phyloP scores from a whole-genome alignment of 2,888 invertebrate species.

The Conops quadrifasciatus region DNA sequence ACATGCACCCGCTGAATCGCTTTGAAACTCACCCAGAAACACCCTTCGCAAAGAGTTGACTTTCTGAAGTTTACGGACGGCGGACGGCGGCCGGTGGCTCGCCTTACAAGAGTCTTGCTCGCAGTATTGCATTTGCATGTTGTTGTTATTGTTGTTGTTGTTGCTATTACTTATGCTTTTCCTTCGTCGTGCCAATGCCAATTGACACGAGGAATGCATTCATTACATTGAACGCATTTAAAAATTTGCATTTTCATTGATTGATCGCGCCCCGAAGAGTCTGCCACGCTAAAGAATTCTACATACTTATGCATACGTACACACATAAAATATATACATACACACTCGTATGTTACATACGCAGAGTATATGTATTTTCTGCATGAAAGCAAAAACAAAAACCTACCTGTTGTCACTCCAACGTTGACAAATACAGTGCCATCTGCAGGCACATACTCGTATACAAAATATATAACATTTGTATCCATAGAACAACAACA shows the following conservation, averaged over 20 bases:
- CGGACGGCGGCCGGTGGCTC: too few relatives aligned
- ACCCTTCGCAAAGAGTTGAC: too few relatives aligned
- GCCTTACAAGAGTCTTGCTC: too few relatives aligned
- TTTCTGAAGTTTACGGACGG: neutral
- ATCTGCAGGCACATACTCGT: neutral
- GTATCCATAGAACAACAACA: neutral
- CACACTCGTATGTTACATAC: neutral
- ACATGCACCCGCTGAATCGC: neutral
- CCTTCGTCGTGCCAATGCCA: neutral
- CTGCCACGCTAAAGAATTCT: constrained; percentile 22
- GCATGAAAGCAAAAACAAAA: too few relatives aligned
- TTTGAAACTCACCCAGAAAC: neutral
- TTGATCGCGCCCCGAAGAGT: constrained; percentile 23
- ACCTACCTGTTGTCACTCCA: neutral
- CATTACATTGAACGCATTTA: constrained; percentile 3
- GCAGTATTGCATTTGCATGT: too few relatives aligned
- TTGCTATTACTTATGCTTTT: neutral
- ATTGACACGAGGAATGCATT: constrained; percentile 13
- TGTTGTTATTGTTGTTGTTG: too few relatives aligned
- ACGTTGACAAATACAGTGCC: neutral
- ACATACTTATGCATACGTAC: too few relatives aligned
- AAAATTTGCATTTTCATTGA: constrained; percentile 29
- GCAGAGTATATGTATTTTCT: too few relatives aligned
- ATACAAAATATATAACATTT: too few relatives aligned
- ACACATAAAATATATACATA: neutral